phyloP scores from a whole-genome alignment of 2,797 vertebrate species.

The Danio albolineatus region DNA sequence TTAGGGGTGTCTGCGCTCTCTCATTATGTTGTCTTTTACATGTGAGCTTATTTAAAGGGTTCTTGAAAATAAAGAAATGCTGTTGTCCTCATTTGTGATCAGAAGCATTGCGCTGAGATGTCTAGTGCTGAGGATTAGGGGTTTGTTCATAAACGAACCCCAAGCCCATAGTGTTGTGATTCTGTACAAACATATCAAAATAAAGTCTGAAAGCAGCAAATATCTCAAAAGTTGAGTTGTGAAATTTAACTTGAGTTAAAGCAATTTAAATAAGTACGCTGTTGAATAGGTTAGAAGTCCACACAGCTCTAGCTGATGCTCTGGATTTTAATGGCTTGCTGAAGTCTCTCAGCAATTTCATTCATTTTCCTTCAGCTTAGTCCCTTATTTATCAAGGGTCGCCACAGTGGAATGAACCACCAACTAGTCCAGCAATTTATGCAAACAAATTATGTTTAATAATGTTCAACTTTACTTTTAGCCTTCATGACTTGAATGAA shows the following conservation, averaged over 20 bases:
- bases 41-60: constrained; percentile 62
- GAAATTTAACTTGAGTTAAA: not conserved
- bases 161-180: too few relatives aligned
- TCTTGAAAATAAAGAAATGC: constrained; percentile 51
- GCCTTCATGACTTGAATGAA: too few relatives aligned
- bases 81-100: not conserved
- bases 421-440: too few relatives aligned
- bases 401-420: too few relatives aligned
- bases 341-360: not conserved
- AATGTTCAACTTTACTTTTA: too few relatives aligned
- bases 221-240: not conserved
- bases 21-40: constrained; percentile 51
- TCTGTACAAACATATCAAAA: too few relatives aligned
- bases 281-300: not conserved
- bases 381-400: too few relatives aligned
- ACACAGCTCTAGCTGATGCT: not conserved
- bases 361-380: too few relatives aligned
- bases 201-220: too few relatives aligned
- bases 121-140: too few relatives aligned
- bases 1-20: constrained; percentile 28
- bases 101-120: not conserved
- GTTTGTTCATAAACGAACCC: too few relatives aligned
- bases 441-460: too few relatives aligned
- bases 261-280: not conserved
- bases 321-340: not conserved